Evolutionary conservation across 2,888 invertebrate genomes (phyloP), one percentile per base, ranked within the genome.

Genomic region (Crematogaster levior): DNA sequence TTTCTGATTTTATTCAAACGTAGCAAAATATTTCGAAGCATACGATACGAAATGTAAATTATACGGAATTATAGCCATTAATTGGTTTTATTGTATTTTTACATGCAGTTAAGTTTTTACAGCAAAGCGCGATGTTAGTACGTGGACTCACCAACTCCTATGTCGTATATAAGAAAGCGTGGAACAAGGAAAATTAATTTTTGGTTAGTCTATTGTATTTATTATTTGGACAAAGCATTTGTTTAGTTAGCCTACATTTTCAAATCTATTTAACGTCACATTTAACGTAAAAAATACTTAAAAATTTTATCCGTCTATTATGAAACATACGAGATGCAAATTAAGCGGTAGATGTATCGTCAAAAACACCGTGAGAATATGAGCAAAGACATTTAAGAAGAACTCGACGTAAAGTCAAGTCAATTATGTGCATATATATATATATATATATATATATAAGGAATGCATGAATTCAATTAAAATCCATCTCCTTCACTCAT

Each of bases 71-170:
- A 9, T 10, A 34, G 1, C 5, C 0, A 12, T 72, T 27, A 37
- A 4, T 63, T 51, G 21, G 12, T 51, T 9, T 34, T 63, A 61
- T 24, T 37, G 12, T 74, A 74, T 12, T 72, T 37, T 75, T 75
- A 6, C 51, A 40, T 65, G 37, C 68, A 43, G 18, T 75, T 30
- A 66, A 66, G 15, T 56, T 60, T 56, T 51, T 75, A 37, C 9
- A 53, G 15, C n/a, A 18, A 77, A 68, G 7, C 84, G 82, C 68
- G 74, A 87, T 84, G 87, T 91, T 90, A 91, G 86, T 90, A 61
- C 80, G 68, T 60, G 30, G 79, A 93, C 94, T 94, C 91, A 94
- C 94, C 94, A 91, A 84, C 88, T 92, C 89, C 94, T 94, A 86
- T 80, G 86, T 88, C 84, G 84, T 85, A 89, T 86, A 90, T 82